Evolutionary conservation across 2,888 invertebrate genomes (phyloP).

Genomic region (Coleophora flavipennella): DNA sequence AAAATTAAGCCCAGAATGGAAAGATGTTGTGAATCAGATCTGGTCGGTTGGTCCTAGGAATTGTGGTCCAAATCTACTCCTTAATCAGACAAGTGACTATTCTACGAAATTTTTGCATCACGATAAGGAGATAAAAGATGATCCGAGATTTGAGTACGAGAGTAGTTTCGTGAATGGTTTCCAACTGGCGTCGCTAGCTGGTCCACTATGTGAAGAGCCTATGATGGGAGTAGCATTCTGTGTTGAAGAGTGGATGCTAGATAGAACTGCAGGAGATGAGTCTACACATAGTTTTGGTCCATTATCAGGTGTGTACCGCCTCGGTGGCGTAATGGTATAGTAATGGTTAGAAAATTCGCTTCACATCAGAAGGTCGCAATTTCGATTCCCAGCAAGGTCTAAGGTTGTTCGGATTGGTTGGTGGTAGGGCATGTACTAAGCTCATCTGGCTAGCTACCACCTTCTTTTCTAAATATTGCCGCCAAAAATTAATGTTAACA

Average conservation of each 20-base stretch:
- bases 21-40: conserved; percentile 75
- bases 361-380: too few species aligned
- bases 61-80: conserved; percentile 90
- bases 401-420: too few species aligned
- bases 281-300: conserved; percentile 59
- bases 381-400: too few species aligned
- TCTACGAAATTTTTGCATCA: conserved; percentile 51
- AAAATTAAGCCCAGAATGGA: conserved; percentile 70
- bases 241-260: conserved; percentile 86
- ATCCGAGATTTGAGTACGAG: conserved; percentile 77
- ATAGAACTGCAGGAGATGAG: conserved; percentile 49
- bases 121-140: conserved; percentile 51
- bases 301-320: conserved; percentile 59
- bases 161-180: conserved; percentile 89
- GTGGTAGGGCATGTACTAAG: too few species aligned
- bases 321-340: too few species aligned
- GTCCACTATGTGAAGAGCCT: conserved; percentile 97
- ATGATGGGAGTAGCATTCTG: conserved; percentile 95
- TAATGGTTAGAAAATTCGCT: too few species aligned
- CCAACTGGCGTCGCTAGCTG: conserved; percentile 88
- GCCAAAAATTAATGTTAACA: too few species aligned
- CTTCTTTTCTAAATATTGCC: too few species aligned
- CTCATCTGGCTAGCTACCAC: too few species aligned
- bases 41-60: conserved; percentile 95
- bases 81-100: conserved; percentile 85